A percentile compares a stretch with the other conserved stretches of the same genome.
These are phyloP conservation scores for Urocyon cinereoargenteus DNA, from an alignment of 2,797 vertebrate species.

Conservation along the genomic window DNA sequence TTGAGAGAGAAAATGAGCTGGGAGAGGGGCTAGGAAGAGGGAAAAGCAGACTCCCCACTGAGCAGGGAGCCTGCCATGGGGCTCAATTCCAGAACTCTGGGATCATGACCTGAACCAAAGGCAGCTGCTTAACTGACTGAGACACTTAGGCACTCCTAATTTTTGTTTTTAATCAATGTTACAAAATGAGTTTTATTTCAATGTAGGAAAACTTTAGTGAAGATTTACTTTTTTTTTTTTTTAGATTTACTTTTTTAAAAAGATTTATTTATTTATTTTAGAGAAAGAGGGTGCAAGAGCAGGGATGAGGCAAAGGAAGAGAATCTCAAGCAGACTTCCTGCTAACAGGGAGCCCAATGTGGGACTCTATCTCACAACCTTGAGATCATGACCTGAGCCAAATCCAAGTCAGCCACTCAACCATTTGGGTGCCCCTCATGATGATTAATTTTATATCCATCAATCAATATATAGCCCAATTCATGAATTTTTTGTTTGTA, in stretches of 20 bases:
- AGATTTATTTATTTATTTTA: not conserved
- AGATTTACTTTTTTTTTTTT: not conserved
- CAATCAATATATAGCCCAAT: not conserved
- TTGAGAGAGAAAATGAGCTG: too few species aligned
- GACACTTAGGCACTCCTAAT: not conserved
- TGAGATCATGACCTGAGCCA: not conserved
- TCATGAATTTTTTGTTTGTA: not conserved
- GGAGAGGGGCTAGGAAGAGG: too few species aligned
- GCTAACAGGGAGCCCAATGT: not conserved
- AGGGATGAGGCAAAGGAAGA: not conserved
- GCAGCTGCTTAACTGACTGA: too few species aligned
- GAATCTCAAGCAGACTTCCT: not conserved
- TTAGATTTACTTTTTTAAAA: not conserved
- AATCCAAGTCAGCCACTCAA: not conserved
- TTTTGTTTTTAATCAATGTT: slow-evolving; percentile 19
- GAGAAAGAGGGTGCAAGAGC: not conserved
- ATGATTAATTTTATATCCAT: slow-evolving; percentile 25
- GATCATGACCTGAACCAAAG: too few species aligned
- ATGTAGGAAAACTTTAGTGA: slow-evolving; percentile 14
- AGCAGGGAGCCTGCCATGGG: too few species aligned
- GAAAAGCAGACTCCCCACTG: too few species aligned
- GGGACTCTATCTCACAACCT: not conserved
- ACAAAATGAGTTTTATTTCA: slow-evolving; percentile 6
- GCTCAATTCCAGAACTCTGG: too few species aligned
- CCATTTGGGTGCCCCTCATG: not conserved